Evolutionary conservation across 2,888 invertebrate genomes (phyloP), one percentile per base, ranked within the genome.

Genomic region (Drosophila anomalata): DNA sequence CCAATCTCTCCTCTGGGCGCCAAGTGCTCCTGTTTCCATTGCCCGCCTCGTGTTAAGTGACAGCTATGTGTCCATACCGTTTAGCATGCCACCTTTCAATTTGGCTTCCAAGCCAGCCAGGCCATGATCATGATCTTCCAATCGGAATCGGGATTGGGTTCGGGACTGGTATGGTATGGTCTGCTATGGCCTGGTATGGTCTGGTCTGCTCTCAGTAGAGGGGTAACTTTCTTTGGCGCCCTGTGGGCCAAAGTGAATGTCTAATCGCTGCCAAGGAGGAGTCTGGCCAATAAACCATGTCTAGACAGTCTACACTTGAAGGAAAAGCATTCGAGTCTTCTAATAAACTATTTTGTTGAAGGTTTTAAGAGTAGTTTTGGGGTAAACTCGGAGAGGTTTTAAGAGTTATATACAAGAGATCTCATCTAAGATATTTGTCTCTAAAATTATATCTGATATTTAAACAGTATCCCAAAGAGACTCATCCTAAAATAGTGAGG

Each of bases 61-160:
- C 82, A 85, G 86, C 80, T 70, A 73, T 74, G 77, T 73, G 77
- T 70, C 56, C 29, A 61, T 59, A 68, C 70, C 56, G 77, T 68
- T 73, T 84, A 84, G 87, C 84, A 85, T 85, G 84, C 76, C 68
- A 75, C 71, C 83, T 81, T 85, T 85, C 84, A 85, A 85, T 85
- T 83, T 78, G 57, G 31, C 66, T 52, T 59, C 57, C 41, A 17
- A 11, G 31, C 17, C 41, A 55, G 44, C 36, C 53, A 53, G 44
- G 44, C 36, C 53, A 53, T 22, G 53, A 46, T 36, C 44, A 69
- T 68, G 58, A 69, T 59, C 62, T 17, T 17, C 56, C 51, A 61
- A 47, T 24, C 36, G 14, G 42, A 22, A 41, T 31, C 41, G 59
- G 54, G 54, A 14, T 44, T 14, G 63, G 41, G 17, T 44, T 44